These are phyloP conservation scores for Phylloscopus trochilus DNA, from an alignment of 2,113 vertebrate genomes.

Conservation along the genomic window DNA sequence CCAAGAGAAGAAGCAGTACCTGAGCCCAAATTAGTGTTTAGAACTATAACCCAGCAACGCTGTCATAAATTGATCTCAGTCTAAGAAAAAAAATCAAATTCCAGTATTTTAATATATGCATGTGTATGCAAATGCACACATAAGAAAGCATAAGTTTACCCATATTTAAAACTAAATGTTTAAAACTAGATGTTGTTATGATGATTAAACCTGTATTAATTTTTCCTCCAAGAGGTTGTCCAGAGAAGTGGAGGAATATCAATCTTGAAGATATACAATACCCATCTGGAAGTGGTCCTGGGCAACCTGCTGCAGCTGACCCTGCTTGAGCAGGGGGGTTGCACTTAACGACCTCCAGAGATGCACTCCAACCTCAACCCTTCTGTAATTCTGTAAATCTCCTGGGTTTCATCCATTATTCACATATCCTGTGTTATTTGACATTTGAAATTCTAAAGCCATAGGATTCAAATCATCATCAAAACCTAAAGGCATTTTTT, in stretches of 20 bases:
- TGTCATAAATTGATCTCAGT: not conserved
- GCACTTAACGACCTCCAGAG: not conserved
- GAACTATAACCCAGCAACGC: rapidly evolving
- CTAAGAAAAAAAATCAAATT: not conserved
- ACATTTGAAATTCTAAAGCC: not conserved
- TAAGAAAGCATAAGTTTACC: not conserved
- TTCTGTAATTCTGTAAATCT: not conserved
- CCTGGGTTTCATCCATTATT: not conserved
- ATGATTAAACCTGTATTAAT: not conserved
- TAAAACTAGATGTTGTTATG: not conserved
- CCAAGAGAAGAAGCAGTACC: not conserved
- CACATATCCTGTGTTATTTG: not conserved
- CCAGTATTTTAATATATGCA: not conserved
- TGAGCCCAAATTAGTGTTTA: not conserved
- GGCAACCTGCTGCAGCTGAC: not conserved
- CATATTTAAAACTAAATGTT: not conserved
- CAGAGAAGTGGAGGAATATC: not conserved
- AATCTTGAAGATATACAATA: not conserved
- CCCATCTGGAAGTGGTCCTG: not conserved
- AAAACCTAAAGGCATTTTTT: not conserved
- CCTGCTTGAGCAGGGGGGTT: not conserved
- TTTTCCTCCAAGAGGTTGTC: not conserved
- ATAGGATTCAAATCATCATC: not conserved
- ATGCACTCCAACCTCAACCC: not conserved
- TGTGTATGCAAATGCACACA: not conserved